Percentiles rank a stretch among this genome's conserved stretches.
Evolutionary conservation across 1,140 invertebrate genomes (phyloP).

Genomic region (Papilio helenus): DNA sequence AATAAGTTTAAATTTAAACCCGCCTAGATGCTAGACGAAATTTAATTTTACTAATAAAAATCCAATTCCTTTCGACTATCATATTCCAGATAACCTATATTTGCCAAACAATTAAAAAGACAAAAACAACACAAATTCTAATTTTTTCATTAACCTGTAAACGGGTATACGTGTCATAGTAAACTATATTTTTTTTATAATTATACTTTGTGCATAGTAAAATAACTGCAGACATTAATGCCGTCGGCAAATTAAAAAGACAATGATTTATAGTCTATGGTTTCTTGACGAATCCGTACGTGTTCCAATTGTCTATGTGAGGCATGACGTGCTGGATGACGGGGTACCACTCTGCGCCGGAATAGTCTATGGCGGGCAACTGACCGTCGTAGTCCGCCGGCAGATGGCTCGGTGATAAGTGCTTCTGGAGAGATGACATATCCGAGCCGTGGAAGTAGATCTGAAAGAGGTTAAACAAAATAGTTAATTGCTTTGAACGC

Average conservation of each 20-base stretch:
- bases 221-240: neutral
- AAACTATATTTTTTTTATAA: neutral
- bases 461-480: slow-evolving; percentile 70
- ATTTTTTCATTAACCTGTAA: neutral
- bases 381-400: slow-evolving; percentile 90
- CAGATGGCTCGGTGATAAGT: slow-evolving; percentile 86
- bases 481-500: neutral
- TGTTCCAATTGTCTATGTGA: slow-evolving; percentile 86
- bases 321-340: slow-evolving; percentile 84
- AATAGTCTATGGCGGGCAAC: slow-evolving; percentile 89
- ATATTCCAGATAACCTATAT: too few relatives aligned
- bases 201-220: neutral
- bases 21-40: slow-evolving; percentile 9
- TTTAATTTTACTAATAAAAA: too few relatives aligned
- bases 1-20: neutral
- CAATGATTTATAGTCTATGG: slow-evolving; percentile 48
- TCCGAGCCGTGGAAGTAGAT: slow-evolving; percentile 91
- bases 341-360: slow-evolving; percentile 89
- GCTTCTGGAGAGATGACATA: slow-evolving; percentile 88
- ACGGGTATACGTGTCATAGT: too few relatives aligned
- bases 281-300: slow-evolving; percentile 85
- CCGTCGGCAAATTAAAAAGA: neutral
- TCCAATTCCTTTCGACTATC: too few relatives aligned
- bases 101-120: neutral
- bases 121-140: neutral